Percentiles rank a stretch among this genome's conserved stretches.
phyloP scores from a whole-genome alignment of 2,888 invertebrate genomes.

The Hirtodrosophila alboralis region DNA sequence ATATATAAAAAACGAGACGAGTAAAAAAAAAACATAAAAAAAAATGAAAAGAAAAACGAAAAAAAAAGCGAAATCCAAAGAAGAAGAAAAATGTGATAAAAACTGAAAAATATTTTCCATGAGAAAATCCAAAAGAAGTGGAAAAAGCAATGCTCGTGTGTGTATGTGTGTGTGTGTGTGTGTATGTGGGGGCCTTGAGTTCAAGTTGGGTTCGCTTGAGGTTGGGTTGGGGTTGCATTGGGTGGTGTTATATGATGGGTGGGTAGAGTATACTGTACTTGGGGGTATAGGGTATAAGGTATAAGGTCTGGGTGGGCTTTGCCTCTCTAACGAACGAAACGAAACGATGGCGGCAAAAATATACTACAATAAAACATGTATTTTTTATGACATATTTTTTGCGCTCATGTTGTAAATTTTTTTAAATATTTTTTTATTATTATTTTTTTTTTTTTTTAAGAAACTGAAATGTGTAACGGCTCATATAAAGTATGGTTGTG shows the following conservation, averaged over 20 bases:
- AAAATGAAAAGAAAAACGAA: constrained; percentile 44
- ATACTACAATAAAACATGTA: constrained; percentile 80
- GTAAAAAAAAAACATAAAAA: constrained; percentile 38
- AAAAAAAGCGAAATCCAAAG: constrained; percentile 72
- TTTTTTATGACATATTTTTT: constrained; percentile 72
- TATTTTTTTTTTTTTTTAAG: constrained; percentile 58
- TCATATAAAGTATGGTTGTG: constrained; percentile 45
- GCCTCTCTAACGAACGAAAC: constrained; percentile 32
- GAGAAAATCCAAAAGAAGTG: constrained; percentile 79
- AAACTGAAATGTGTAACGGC: constrained; percentile 62
- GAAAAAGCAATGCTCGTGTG: constrained; percentile 44
- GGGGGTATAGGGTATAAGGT: constrained; percentile 10
- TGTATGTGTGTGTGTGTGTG: constrained; percentile 14
- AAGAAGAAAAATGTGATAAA: constrained; percentile 80
- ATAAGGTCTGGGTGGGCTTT: constrained; percentile 21
- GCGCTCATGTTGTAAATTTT: constrained; percentile 47
- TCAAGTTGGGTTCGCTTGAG: constrained; percentile 50
- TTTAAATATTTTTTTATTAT: constrained; percentile 38
- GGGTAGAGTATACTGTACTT: neutral
- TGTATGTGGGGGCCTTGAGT: constrained; percentile 49
- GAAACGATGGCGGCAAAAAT: constrained; percentile 74
- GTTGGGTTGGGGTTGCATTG: constrained; percentile 34
- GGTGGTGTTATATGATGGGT: neutral
- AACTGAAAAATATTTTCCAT: constrained; percentile 82
- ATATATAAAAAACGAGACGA: no score